phyloP scores from a whole-genome alignment of 2,113 vertebrate genomes.

The Oncorhynchus keta region DNA sequence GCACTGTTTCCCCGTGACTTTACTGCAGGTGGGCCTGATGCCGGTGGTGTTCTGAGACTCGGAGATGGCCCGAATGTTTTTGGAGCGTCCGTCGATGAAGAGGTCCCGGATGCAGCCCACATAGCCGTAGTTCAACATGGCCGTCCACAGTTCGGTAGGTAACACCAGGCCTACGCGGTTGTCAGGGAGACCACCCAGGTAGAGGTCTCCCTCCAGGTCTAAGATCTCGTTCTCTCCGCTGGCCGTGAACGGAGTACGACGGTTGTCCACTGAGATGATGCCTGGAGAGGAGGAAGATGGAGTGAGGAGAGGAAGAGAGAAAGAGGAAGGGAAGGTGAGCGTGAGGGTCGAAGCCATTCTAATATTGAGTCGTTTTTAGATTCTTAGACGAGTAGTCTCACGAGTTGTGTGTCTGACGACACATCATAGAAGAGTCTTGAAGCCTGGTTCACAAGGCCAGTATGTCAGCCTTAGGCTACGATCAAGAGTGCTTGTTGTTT shows the following conservation, averaged over 20 bases:
- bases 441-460: no score
- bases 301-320: background rate
- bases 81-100: conserved; percentile 95
- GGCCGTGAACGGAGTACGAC: conserved; percentile 90
- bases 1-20: conserved; percentile 85
- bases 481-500: no score
- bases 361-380: no score
- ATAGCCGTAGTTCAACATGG: conserved; percentile 96
- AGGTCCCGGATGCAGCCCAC: conserved; percentile 94
- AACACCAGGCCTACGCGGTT: conserved; percentile 86
- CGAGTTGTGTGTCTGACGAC: no score
- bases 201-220: conserved; percentile 95
- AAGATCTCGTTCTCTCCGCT: conserved; percentile 96
- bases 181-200: conserved; percentile 91
- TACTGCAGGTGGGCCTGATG: conserved; percentile 88
- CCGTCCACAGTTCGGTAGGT: conserved; percentile 96
- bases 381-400: no score
- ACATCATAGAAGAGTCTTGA: no score
- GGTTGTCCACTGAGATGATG: conserved; percentile 97
- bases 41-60: conserved; percentile 87
- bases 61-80: conserved; percentile 92
- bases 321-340: background rate
- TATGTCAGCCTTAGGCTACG: no score
- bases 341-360: no score
- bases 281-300: conserved; percentile 67